Evolutionary conservation across 2,797 vertebrate species (phyloP).

Genomic region (Chrysocyon brachyurus): DNA sequence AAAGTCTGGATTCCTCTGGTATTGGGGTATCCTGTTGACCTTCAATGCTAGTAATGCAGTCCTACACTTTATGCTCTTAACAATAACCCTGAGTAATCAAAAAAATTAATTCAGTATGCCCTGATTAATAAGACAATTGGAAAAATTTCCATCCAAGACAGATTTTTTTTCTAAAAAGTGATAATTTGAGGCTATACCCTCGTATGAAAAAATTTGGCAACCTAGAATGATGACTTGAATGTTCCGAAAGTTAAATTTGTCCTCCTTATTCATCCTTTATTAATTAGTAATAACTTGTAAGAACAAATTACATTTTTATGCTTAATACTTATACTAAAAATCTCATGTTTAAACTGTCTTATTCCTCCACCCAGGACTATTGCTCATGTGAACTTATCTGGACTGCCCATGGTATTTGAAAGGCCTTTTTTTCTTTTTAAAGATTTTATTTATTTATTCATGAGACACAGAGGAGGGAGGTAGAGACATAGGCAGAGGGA

Average conservation of each 20-base stretch:
- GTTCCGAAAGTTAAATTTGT: conserved; percentile 26
- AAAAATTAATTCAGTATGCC: background rate
- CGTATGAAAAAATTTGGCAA: background rate
- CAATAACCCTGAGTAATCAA: background rate
- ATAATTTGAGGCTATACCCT: background rate
- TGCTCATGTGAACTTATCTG: background rate
- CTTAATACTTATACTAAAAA: conserved; percentile 1
- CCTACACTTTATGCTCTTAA: background rate
- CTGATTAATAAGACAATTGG: background rate
- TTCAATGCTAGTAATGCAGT: background rate
- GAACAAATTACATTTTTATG: background rate
- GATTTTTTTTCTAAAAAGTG: background rate
- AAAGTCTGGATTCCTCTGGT: background rate
- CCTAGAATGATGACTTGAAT: background rate
- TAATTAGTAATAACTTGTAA: conserved; percentile 25
- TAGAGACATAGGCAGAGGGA: too few relatives aligned
- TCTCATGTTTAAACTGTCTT: background rate
- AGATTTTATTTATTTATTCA: too few relatives aligned
- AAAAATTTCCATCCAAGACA: background rate
- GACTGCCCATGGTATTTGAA: background rate
- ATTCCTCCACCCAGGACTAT: background rate
- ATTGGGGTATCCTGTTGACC: background rate
- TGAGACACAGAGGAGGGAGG: too few relatives aligned
- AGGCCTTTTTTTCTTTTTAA: background rate
- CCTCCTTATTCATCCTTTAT: background rate